A percentile compares a stretch with the other conserved stretches of the same genome.
phyloP scores from a whole-genome alignment of 2,797 vertebrate species.

The Cossypha caffra region DNA sequence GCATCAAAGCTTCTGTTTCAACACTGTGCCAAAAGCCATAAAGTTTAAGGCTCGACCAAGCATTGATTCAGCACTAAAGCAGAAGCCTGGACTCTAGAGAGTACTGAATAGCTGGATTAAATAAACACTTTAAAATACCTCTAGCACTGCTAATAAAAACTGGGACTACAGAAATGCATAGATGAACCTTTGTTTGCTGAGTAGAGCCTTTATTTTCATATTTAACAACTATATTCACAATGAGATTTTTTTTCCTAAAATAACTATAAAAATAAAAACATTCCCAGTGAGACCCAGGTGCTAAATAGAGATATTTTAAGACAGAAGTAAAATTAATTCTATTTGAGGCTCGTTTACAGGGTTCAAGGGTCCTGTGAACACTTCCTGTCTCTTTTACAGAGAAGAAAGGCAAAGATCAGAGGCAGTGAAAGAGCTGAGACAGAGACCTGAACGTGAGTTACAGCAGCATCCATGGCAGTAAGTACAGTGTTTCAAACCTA shows the following conservation, averaged over 20 bases:
- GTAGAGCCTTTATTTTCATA: background rate
- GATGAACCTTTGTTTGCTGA: background rate
- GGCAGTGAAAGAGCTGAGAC: background rate
- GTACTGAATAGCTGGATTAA: conserved; percentile 63
- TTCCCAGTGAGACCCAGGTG: background rate
- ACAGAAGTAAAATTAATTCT: background rate
- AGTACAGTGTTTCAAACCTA: background rate
- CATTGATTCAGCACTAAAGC: conserved; percentile 68
- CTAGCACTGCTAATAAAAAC: conserved; percentile 60
- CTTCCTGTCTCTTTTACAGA: background rate
- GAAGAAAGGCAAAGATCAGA: background rate
- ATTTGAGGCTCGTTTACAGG: background rate
- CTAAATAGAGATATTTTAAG: background rate
- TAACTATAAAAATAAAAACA: background rate
- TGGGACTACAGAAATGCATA: conserved; percentile 25
- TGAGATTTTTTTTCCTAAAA: background rate
- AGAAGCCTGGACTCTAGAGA: conserved; percentile 70
- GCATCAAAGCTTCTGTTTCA: conserved; percentile 72
- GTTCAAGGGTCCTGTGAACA: background rate
- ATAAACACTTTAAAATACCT: conserved; percentile 69
- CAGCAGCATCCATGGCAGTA: background rate
- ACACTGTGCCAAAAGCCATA: conserved; percentile 73
- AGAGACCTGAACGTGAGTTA: background rate
- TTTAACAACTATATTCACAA: background rate
- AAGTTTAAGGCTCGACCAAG: conserved; percentile 78